Base-by-base conservation (phyloP, 2,888 invertebrate species). In the Miltochrista miniata region DNA sequence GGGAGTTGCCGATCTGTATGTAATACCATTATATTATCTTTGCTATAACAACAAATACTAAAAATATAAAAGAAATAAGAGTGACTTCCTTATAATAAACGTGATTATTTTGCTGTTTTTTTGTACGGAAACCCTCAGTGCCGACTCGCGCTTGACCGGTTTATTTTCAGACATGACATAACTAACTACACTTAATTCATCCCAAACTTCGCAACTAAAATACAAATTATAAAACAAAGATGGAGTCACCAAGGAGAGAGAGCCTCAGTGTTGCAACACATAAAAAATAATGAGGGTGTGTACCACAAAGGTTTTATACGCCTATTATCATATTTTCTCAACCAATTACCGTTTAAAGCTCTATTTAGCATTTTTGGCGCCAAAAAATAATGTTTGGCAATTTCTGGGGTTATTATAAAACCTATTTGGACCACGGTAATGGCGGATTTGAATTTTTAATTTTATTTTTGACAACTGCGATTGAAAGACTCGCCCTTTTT, bases 271-370 rank as follows among this genome's bases (percentile, higher is more conserved):
- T 69, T 67, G 70, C 70, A 64, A 57, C 61, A 68, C 66, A 72
- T 76, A 76, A 74, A 75, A 81, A 85, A 81, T 86, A 87, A 88
- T 79, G 83, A 81, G 81, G 74, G 67, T 61, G 64, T 66, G 68
- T 69, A 72, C 81, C 77, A 76, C 81, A 81, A 82, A 83, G 82
- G 83, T 78, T 83, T 83, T 76, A 82, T 77, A 76, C 68, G 64
- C 68, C 85, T 79, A 89, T 90, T 90, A 90, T 85, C 86, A 87
- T 87, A 87, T 85, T 83, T 79, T 71, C 70, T 62, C 51, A 62
- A 65, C 79, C 85, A 83, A 86, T 88, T 87, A 87, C 80, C 78
- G 76, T 78, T 80, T 78, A 74, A 71, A 64, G 69, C 58, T 63
- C 62, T 67, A 75, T 78, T 85, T 82, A 76, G 76, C 81, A 79